Conservation (phyloP, 2,113 vertebrate species). For the Phrynocephalus versicolor region DNA sequence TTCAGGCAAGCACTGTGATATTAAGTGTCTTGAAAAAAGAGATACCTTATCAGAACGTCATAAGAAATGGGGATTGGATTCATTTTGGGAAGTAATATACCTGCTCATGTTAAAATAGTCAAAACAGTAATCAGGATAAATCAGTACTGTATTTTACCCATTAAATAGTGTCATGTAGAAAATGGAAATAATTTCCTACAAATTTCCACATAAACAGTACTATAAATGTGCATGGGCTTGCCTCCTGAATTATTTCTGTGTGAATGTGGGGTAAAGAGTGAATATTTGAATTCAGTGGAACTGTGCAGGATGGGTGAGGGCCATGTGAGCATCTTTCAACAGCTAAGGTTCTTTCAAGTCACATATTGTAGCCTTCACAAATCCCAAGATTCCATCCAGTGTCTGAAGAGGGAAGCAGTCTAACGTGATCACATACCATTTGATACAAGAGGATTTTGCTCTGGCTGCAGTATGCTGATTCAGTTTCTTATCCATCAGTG, state of each 20-base stretch:
- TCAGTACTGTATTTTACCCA: neutral
- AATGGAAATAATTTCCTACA: too few relatives aligned
- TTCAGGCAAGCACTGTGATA: conserved; percentile 70
- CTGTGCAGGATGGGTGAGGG: neutral
- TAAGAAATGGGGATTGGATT: conserved; percentile 73
- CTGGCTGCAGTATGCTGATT: too few relatives aligned
- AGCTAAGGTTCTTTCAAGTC: too few relatives aligned
- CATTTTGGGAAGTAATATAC: conserved; percentile 70
- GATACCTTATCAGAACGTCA: conserved; percentile 61
- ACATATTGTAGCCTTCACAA: too few relatives aligned
- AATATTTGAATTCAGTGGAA: neutral
- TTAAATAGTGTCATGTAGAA: too few relatives aligned
- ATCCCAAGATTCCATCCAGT: too few relatives aligned
- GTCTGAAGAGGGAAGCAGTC: too few relatives aligned
- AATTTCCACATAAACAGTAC: neutral
- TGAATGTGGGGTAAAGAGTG: neutral
- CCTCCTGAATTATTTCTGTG: neutral
- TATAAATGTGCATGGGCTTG: neutral
- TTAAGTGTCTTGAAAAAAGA: conserved; percentile 62
- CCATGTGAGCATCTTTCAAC: too few relatives aligned
- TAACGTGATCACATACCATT: too few relatives aligned
- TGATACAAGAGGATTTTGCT: too few relatives aligned
- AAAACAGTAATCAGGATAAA: accelerated
- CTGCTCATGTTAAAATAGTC: conserved; percentile 62
- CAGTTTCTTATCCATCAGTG: too few relatives aligned